phyloP scores from a whole-genome alignment of 1,140 invertebrate genomes.

The Ostrea edulis region DNA sequence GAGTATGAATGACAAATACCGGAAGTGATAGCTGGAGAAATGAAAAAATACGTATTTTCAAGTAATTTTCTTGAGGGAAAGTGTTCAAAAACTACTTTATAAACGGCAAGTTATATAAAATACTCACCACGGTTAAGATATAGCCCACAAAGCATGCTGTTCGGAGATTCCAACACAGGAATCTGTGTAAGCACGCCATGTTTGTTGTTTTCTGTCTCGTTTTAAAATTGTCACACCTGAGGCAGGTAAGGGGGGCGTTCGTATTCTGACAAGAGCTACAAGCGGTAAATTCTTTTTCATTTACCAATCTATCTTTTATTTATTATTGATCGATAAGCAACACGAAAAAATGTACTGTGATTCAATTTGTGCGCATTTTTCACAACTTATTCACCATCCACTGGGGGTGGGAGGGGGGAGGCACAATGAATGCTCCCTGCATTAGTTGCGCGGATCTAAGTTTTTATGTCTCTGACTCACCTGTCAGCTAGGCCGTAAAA shows the following conservation, averaged over 20 bases:
- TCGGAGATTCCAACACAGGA: constrained; percentile 69
- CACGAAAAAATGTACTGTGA: no score
- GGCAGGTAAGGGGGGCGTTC: background rate
- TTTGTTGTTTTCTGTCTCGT: constrained; percentile 57
- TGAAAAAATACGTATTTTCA: background rate
- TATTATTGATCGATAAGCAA: no score
- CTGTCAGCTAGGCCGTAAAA: no score
- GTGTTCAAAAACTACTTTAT: background rate
- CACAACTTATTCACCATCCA: background rate
- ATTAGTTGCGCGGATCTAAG: no score
- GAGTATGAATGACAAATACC: background rate
- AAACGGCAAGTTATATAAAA: background rate
- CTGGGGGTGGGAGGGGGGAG: no score
- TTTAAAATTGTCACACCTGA: constrained; percentile 50
- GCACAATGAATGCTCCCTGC: no score
- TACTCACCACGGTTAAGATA: constrained; percentile 64
- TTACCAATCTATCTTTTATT: no score
- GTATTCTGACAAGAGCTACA: background rate
- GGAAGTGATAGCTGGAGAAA: constrained; percentile 20
- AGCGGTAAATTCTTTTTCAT: no score
- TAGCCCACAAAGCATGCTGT: constrained; percentile 68
- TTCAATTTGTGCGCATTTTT: no score
- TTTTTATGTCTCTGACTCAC: no score
- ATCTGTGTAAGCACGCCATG: constrained; percentile 69
- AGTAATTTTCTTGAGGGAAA: background rate